phyloP scores from a whole-genome alignment of 2,113 vertebrate species.

The Mesoclemmys tuberculata region DNA sequence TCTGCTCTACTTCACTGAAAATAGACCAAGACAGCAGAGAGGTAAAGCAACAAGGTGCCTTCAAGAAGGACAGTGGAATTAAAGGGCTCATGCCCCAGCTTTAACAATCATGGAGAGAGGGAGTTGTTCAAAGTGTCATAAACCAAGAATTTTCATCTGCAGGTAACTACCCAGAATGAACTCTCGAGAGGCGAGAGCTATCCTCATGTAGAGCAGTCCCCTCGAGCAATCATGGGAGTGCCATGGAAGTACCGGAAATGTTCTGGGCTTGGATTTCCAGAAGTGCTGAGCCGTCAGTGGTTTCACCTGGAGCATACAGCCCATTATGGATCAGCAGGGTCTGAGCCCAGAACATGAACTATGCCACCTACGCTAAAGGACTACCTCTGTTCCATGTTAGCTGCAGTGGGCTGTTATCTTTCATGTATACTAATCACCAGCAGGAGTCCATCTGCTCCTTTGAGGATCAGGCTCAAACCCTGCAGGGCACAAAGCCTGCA shows the following conservation, averaged over 20 bases:
- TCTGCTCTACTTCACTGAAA: no score
- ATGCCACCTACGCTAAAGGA: neutral
- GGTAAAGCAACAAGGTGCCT: neutral
- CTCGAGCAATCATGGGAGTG: no score
- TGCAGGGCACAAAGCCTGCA: neutral
- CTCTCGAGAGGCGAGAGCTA: no score
- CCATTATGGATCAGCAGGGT: neutral
- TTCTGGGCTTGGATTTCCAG: neutral
- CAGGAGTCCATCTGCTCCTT: neutral
- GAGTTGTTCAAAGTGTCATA: neutral
- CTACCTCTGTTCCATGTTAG: neutral
- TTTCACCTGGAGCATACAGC: neutral
- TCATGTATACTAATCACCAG: neutral
- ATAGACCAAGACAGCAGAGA: neutral
- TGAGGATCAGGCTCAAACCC: neutral
- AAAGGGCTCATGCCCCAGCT: neutral
- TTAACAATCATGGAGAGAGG: neutral
- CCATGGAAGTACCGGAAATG: neutral
- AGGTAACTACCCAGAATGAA: no score
- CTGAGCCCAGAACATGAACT: neutral
- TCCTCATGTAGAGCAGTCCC: no score
- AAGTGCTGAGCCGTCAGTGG: neutral
- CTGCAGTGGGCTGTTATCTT: neutral
- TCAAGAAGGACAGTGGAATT: neutral
- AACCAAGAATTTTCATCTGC: neutral